phyloP scores from a whole-genome alignment of 2,888 invertebrate species.

The Melanargia galathea region DNA sequence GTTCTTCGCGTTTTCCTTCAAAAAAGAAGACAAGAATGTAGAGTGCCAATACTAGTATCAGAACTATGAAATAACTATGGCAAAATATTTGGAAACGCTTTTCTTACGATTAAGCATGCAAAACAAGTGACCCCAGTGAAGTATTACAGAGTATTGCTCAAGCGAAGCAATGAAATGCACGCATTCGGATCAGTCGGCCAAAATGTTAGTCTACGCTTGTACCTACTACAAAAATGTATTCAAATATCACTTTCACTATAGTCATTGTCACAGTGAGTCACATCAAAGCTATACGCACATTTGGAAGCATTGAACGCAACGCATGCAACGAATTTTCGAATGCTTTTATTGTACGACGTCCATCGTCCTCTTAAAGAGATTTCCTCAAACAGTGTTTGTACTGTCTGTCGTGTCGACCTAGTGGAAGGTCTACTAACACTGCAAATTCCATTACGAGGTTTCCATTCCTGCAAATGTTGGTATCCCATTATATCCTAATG shows the following conservation, averaged over 20 bases:
- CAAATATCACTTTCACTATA: slow-evolving; percentile 28
- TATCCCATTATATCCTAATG: too few species aligned
- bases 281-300: background rate
- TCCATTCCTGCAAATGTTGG: too few species aligned
- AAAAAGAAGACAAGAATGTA: too few species aligned
- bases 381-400: too few species aligned
- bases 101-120: background rate
- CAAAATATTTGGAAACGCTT: background rate
- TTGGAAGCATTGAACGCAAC: background rate
- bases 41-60: too few species aligned
- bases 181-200: slow-evolving; percentile 1
- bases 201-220: background rate
- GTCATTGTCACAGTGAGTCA: slow-evolving; percentile 18
- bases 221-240: slow-evolving; percentile 10
- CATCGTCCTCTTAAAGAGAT: too few species aligned
- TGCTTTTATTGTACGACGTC: background rate
- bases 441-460: too few species aligned
- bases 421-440: too few species aligned
- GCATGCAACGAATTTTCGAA: background rate
- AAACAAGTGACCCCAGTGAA: background rate
- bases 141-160: slow-evolving; percentile 7
- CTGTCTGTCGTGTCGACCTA: too few species aligned
- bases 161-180: background rate
- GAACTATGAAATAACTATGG: background rate
- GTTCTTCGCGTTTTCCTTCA: too few species aligned